These are phyloP conservation scores for Bombus sibiricus DNA, from an alignment of 1,140 invertebrate species.

Conservation along the genomic window DNA sequence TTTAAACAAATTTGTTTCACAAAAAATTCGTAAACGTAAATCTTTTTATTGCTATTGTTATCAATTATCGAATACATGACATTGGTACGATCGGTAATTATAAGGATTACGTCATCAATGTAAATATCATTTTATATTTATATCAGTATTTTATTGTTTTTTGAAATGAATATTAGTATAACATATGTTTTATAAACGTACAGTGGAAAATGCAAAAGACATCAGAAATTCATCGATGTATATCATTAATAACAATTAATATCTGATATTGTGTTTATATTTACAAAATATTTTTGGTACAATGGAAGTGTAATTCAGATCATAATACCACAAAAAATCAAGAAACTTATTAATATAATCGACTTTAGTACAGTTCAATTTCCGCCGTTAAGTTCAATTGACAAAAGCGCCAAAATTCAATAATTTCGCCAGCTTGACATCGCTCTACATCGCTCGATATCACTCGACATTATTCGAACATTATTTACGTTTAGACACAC, in stretches of 20 bases:
- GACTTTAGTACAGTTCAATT: not conserved
- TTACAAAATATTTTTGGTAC: not conserved
- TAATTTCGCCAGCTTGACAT: not conserved
- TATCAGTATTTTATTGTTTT: not conserved
- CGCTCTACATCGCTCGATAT: not conserved
- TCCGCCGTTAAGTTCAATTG: not conserved
- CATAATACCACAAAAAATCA: not conserved
- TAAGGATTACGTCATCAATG: not conserved
- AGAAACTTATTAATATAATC: not conserved
- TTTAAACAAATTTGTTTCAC: not conserved
- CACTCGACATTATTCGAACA: not conserved
- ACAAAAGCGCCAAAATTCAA: not conserved
- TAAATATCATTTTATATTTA: conserved; percentile 7
- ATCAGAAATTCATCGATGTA: not conserved
- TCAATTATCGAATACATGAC: not conserved
- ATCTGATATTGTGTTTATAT: not conserved
- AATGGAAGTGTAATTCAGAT: not conserved
- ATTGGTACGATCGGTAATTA: not conserved
- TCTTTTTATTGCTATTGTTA: not conserved
- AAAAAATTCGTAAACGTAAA: too few species aligned
- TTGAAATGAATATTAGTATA: not conserved
- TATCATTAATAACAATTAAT: not conserved
- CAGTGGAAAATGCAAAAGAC: not conserved
- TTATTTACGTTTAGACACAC: conserved; percentile 12
- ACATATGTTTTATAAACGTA: not conserved